Base-by-base conservation (phyloP, 2,888 invertebrate genomes). In the Neoaliturus tenellus region DNA sequence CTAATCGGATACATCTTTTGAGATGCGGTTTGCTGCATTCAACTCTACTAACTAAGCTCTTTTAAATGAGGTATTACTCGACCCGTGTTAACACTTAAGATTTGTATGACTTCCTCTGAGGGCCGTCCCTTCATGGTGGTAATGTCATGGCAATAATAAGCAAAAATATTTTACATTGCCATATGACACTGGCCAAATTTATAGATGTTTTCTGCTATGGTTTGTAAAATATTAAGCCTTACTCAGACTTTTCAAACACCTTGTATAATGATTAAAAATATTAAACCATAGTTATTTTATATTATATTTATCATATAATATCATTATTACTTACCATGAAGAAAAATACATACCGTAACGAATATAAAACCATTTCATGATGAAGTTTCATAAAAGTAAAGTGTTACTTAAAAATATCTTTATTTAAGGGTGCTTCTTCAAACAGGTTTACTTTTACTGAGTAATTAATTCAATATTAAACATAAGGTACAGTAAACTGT, bases 11-110 rank as follows among this genome's bases (percentile, higher is more conserved):
- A n/a, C n/a, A 20, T 23, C 5, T 55, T 20, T 55, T 55, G 20
- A 55, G 8, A 55, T 55, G 6, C 23, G 17, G 23, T 6, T 55
- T 55, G 55, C 17, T n/a, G n/a, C n/a, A n/a, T n/a, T n/a, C n/a
- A n/a, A n/a, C n/a, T n/a, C n/a, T n/a, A n/a, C n/a, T n/a, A 55
- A 55, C 55, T 55, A n/a, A 55, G 55, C 55, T 55, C 55, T 55
- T 55, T 55, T 5, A 55, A 55, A 55, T 55, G 55, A 55, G 55
- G 39, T 39, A 39, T 39, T 12, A 39, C 39, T 39, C 12, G 12
- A 55, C 55, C 55, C 55, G 8, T 55, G 55, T n/a, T 55, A n/a
- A n/a, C n/a, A n/a, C n/a, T 55, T 55, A 55, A 55, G 20, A 55
- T 55, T 55, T 20, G 5, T 55, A 55, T 55, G 23, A 55, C 6